phyloP scores from a whole-genome alignment of 2,888 invertebrate genomes.

The Heterodera filipjevi region DNA sequence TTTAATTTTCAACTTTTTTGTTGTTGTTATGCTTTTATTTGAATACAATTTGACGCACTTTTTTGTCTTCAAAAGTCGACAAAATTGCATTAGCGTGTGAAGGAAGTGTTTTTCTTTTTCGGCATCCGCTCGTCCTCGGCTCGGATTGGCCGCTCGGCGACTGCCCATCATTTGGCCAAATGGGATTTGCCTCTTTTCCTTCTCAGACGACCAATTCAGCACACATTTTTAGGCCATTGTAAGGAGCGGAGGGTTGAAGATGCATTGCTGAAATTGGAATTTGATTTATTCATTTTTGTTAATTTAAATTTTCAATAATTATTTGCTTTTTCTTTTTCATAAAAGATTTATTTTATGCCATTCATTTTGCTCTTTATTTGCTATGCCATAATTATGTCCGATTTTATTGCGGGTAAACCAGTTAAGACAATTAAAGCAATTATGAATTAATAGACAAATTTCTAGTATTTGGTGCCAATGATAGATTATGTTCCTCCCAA shows the following conservation, averaged over 20 bases:
- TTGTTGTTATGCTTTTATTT: too few species aligned
- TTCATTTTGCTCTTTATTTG: neutral
- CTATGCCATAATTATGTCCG: neutral
- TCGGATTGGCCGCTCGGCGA: neutral
- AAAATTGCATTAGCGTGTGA: neutral
- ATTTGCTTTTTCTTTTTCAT: neutral
- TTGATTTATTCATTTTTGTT: neutral
- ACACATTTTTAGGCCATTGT: neutral
- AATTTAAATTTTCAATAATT: neutral
- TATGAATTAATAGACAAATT: neutral
- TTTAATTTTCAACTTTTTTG: too few species aligned
- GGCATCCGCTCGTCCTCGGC: neutral
- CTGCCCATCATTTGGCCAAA: constrained; percentile 2
- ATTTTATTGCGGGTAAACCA: neutral
- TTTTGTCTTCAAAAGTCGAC: neutral
- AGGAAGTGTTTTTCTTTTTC: neutral
- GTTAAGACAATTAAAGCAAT: neutral
- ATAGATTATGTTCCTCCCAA: neutral
- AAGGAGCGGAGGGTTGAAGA: too few species aligned
- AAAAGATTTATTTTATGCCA: neutral
- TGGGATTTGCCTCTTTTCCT: neutral
- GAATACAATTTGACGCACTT: too few species aligned
- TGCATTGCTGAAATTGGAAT: too few species aligned
- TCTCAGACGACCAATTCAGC: neutral
- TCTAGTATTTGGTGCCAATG: neutral